A percentile compares a stretch with the other conserved stretches of the same genome.
These are phyloP conservation scores for Merops nubicus DNA, from an alignment of 2,113 vertebrate species.

Conservation along the genomic window DNA sequence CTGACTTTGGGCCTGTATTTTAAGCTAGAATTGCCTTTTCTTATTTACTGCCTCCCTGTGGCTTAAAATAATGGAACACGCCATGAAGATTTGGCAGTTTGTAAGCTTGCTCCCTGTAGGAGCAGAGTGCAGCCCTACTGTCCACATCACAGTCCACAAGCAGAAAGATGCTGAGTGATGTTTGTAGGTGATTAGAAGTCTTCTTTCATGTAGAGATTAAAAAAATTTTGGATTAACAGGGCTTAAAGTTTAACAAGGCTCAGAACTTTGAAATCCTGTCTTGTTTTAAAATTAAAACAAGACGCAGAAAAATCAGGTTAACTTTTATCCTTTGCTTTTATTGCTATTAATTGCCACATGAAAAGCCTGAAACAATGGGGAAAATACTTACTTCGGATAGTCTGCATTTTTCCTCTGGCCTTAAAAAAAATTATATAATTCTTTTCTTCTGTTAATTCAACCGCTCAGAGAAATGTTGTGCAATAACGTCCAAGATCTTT, in stretches of 20 bases:
- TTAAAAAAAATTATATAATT: neutral
- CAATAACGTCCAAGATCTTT: neutral
- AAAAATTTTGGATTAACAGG: neutral
- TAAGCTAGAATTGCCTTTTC: neutral
- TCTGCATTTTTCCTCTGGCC: neutral
- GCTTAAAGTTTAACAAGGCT: neutral
- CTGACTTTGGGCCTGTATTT: neutral
- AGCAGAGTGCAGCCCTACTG: neutral
- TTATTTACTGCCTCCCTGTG: neutral
- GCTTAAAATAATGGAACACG: neutral
- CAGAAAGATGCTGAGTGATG: neutral
- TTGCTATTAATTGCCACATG: neutral
- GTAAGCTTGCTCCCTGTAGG: neutral
- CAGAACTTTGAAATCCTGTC: neutral
- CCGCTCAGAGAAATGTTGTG: neutral
- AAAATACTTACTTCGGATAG: neutral
- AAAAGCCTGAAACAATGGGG: neutral
- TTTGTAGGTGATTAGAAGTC: neutral
- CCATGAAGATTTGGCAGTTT: neutral
- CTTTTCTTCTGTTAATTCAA: conserved; percentile 24
- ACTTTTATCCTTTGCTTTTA: neutral
- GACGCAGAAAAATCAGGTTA: neutral
- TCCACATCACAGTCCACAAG: neutral
- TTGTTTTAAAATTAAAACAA: conserved; percentile 41
- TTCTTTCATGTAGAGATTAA: neutral